Conservation (phyloP, 2,888 invertebrate genomes). For the Phalera bucephala region DNA sequence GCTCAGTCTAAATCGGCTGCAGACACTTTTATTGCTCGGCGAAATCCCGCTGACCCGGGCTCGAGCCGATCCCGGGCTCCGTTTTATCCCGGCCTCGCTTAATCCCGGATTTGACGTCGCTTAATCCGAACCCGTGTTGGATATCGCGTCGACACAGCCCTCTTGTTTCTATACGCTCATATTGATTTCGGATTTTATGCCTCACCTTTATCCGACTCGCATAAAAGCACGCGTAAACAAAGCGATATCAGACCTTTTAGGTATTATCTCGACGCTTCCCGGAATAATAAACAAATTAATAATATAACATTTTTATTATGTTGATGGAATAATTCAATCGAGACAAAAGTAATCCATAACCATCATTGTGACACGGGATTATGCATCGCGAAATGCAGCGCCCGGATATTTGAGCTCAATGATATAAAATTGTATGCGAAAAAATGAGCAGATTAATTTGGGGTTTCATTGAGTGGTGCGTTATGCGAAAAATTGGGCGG, state of each 20-base stretch:
- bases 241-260: conserved; percentile 41
- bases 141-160: conserved; percentile 84
- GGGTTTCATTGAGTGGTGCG: conserved; percentile 78
- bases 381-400: conserved; percentile 61
- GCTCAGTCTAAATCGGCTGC: conserved; percentile 82
- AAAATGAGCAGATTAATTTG: conserved; percentile 82
- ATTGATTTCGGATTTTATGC: conserved; percentile 70
- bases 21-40: conserved; percentile 83
- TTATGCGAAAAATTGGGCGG: conserved; percentile 80
- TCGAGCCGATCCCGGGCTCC: conserved; percentile 67
- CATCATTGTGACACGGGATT: conserved; percentile 72
- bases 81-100: conserved; percentile 76
- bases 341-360: conserved; percentile 72
- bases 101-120: conserved; percentile 83
- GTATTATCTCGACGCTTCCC: conserved; percentile 44
- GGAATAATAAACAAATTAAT: conserved; percentile 42
- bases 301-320: conserved; percentile 52
- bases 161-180: conserved; percentile 57
- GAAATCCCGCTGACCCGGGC: conserved; percentile 79
- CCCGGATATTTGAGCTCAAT: conserved; percentile 74
- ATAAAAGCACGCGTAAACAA: conserved; percentile 53
- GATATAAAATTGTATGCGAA: conserved; percentile 80
- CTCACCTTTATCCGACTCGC: conserved; percentile 47
- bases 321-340: conserved; percentile 69
- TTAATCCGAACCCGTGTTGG: conserved; percentile 87